Percentiles rank a stretch among this genome's conserved stretches.
Conservation (phyloP, 2,888 invertebrate species). For the Polyommatus iphigenia region DNA sequence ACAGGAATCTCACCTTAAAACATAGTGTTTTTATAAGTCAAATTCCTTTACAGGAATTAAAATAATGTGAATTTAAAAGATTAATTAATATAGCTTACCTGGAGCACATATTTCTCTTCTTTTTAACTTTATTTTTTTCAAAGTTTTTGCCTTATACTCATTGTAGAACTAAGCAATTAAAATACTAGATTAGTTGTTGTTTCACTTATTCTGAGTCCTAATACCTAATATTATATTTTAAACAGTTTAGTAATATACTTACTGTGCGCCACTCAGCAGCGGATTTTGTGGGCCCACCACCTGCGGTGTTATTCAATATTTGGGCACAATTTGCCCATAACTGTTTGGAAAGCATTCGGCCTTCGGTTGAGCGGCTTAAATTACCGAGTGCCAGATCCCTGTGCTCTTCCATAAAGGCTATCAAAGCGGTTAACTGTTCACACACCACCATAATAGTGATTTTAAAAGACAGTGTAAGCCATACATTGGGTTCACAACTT, state of each 20-base stretch:
- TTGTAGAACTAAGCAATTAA: background rate
- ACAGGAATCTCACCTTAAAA: background rate
- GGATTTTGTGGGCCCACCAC: background rate
- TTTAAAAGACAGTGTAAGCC: background rate
- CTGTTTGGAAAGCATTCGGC: background rate
- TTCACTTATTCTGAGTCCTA: background rate
- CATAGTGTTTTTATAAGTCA: background rate
- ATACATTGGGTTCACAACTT: background rate
- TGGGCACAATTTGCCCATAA: constrained; percentile 6
- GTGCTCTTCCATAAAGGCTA: constrained; percentile 10
- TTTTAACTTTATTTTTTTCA: constrained; percentile 13
- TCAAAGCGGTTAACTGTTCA: constrained; percentile 5
- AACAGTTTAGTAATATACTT: background rate
- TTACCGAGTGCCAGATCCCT: background rate
- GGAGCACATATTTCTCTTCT: constrained; percentile 18
- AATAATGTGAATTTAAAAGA: background rate
- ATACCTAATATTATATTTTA: background rate
- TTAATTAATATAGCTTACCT: background rate
- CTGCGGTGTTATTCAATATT: constrained; percentile 1
- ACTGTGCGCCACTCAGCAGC: constrained; percentile 12
- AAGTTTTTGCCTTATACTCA: background rate
- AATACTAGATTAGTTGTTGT: background rate
- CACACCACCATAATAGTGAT: background rate
- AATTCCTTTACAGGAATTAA: background rate
- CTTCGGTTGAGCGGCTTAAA: constrained; percentile 8